Evolutionary conservation across 2,888 invertebrate genomes (phyloP).

Genomic region (Digitonthophagus gazella): DNA sequence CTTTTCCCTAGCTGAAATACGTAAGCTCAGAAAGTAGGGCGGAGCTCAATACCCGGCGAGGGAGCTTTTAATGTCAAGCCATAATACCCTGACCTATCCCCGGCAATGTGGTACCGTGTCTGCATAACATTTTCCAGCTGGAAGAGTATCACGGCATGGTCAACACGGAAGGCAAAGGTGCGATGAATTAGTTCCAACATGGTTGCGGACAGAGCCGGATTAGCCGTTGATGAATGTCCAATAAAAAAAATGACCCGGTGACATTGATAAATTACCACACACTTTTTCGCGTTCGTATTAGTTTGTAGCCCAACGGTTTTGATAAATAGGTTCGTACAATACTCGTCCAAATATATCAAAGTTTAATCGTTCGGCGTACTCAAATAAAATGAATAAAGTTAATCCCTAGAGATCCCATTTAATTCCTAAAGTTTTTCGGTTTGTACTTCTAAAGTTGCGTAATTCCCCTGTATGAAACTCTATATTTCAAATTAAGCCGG

Average conservation of each 20-base stretch:
- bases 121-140: slow-evolving; percentile 7
- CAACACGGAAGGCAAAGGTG: neutral
- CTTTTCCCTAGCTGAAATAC: neutral
- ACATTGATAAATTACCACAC: neutral
- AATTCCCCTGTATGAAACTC: neutral
- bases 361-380: neutral
- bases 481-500: slow-evolving; percentile 20
- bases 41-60: neutral
- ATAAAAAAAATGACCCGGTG: neutral
- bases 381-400: neutral
- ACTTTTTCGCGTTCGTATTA: neutral
- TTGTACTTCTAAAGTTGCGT: neutral
- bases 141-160: neutral
- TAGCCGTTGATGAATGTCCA: neutral
- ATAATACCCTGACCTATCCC: slow-evolving; percentile 7
- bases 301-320: neutral
- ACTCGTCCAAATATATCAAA: neutral
- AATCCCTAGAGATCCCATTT: neutral
- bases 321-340: slow-evolving; percentile 5
- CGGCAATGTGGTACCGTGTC: no score
- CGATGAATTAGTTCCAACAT: neutral
- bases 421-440: neutral
- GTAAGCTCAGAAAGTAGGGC: neutral
- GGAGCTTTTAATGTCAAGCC: slow-evolving; percentile 1
- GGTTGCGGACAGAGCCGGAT: neutral